A percentile compares a stretch with the other conserved stretches of the same genome.
These are phyloP conservation scores for Natator depressus DNA, from an alignment of 2,113 vertebrate species.

Conservation along the genomic window DNA sequence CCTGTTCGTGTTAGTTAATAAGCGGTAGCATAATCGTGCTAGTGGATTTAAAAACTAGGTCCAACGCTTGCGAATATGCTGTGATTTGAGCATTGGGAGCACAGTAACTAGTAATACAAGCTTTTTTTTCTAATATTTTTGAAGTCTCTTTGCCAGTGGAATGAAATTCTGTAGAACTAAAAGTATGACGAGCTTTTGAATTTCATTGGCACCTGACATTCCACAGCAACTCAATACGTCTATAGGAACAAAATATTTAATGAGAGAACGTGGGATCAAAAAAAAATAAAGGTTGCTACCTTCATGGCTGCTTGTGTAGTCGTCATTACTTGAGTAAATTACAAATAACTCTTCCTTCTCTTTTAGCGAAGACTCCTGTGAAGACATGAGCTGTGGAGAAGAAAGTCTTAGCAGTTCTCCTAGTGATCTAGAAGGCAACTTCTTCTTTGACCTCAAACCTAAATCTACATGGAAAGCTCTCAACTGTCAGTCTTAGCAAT, in stretches of 20 bases:
- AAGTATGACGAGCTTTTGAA: not conserved
- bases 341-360: not conserved
- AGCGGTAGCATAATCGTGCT: not conserved
- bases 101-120: not conserved
- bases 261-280: accelerated
- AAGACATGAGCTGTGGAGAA: constrained; percentile 94
- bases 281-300: not conserved
- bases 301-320: not conserved
- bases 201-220: not conserved
- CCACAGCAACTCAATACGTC: not conserved
- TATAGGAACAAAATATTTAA: not conserved
- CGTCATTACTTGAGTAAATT: not conserved
- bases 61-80: not conserved
- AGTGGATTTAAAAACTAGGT: not conserved
- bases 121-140: not conserved
- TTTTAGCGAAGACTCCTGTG: constrained; percentile 91
- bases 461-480: constrained; percentile 75
- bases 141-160: not conserved
- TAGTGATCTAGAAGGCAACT: constrained; percentile 85
- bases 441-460: constrained; percentile 86
- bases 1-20: not conserved
- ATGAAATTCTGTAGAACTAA: not conserved
- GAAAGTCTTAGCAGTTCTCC: constrained; percentile 91
- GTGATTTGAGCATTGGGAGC: not conserved
- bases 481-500: constrained; percentile 59